These are phyloP conservation scores for Anguilla pacifica DNA, from an alignment of 2,797 vertebrate species.

Conservation along the genomic window DNA sequence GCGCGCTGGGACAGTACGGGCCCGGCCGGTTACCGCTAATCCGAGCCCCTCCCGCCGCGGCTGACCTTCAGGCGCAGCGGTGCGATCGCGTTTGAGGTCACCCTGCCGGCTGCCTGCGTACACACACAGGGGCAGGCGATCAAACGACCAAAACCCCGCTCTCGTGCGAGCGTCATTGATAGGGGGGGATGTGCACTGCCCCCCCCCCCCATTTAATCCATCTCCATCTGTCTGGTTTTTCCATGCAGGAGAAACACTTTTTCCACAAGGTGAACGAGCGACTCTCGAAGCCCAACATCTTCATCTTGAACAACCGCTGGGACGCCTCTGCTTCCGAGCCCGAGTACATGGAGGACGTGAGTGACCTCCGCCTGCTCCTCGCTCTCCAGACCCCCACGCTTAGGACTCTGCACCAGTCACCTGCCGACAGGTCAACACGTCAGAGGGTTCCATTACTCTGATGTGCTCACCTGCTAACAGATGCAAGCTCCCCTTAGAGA, in stretches of 20 bases:
- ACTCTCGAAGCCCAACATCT: slow-evolving; percentile 97
- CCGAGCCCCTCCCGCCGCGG: not conserved
- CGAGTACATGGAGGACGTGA: slow-evolving; percentile 98
- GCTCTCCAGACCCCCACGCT: no score
- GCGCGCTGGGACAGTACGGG: not conserved
- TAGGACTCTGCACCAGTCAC: no score
- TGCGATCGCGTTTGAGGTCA: not conserved
- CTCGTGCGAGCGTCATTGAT: not conserved
- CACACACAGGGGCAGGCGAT: not conserved
- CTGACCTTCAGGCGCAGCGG: not conserved
- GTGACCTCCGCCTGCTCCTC: slow-evolving; percentile 50
- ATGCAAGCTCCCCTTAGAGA: no score
- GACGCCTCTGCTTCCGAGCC: slow-evolving; percentile 96
- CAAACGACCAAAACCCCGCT: not conserved
- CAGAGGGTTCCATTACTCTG: no score
- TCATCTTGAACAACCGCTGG: slow-evolving; percentile 98
- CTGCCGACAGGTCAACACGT: no score
- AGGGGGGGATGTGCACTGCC: not conserved
- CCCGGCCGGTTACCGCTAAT: not conserved
- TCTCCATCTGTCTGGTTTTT: not conserved
- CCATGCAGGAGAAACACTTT: slow-evolving; percentile 92
- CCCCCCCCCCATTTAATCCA: not conserved
- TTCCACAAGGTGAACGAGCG: slow-evolving; percentile 98
- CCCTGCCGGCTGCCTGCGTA: not conserved
- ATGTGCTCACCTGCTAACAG: no score